A percentile compares a stretch with the other conserved stretches of the same genome.
Evolutionary conservation across 2,797 vertebrate genomes (phyloP).

Genomic region (Morelia viridis): DNA sequence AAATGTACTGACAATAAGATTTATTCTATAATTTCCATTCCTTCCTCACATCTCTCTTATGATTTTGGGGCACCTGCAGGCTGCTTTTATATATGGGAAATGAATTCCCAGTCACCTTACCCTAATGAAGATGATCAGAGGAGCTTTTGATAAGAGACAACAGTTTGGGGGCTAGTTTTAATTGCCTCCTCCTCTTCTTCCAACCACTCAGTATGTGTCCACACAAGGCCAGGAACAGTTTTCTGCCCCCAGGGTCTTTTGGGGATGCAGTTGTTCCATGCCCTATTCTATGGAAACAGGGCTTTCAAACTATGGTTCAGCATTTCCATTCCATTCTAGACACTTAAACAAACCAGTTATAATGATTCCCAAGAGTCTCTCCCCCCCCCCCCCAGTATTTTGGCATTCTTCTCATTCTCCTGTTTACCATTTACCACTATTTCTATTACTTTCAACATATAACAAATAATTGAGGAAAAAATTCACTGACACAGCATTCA

Average conservation of each 20-base stretch:
- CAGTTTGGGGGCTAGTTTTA: not conserved
- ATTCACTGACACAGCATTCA: not conserved
- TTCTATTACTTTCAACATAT: not conserved
- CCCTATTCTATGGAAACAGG: not conserved
- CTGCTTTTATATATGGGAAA: not conserved
- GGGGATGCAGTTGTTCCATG: not conserved
- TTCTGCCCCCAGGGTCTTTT: not conserved
- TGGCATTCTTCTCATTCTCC: not conserved
- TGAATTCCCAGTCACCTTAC: not conserved
- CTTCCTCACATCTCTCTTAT: not conserved
- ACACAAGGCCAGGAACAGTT: not conserved
- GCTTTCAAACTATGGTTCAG: not conserved
- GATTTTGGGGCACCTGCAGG: not conserved
- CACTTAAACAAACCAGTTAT: not conserved
- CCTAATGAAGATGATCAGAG: not conserved
- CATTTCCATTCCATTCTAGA: not conserved
- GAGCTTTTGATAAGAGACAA: not conserved
- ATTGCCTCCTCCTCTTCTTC: not conserved
- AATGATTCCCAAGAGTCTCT: not conserved
- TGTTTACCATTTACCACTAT: not conserved
- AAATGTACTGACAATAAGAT: not conserved
- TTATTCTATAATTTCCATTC: not conserved
- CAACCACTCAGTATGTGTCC: not conserved
- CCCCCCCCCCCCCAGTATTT: not conserved
- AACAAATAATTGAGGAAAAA: not conserved